Evolutionary conservation across 1,140 invertebrate species (phyloP).

Genomic region (Phymorhynchus buccinoides): DNA sequence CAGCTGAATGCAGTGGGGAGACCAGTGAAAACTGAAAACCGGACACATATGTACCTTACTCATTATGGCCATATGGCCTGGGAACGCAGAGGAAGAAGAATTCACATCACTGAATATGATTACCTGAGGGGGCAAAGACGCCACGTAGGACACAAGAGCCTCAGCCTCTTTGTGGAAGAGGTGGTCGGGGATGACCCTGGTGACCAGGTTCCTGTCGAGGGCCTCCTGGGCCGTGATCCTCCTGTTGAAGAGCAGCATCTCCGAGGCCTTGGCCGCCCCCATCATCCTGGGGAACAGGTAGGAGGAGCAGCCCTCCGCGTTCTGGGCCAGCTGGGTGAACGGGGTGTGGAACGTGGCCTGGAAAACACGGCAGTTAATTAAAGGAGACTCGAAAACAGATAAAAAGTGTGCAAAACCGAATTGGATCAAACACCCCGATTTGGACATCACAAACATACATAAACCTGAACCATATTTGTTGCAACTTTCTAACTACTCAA

Average conservation of each 20-base stretch:
- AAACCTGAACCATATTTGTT: neutral
- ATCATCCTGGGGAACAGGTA: slow-evolving; percentile 82
- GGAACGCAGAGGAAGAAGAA: too few relatives aligned
- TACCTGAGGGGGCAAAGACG: slow-evolving; percentile 65
- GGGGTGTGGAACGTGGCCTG: slow-evolving; percentile 90
- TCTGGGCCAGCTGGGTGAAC: slow-evolving; percentile 85
- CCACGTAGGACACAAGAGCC: slow-evolving; percentile 57
- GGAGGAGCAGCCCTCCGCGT: slow-evolving; percentile 88
- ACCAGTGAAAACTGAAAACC: too few relatives aligned
- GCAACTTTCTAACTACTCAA: too few relatives aligned
- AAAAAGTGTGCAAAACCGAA: slow-evolving; percentile 1
- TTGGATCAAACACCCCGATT: neutral
- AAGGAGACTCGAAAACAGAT: neutral
- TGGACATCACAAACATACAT: neutral
- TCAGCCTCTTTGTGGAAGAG: slow-evolving; percentile 77
- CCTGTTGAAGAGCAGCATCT: slow-evolving; percentile 86
- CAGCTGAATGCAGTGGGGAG: too few relatives aligned
- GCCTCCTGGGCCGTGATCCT: slow-evolving; percentile 86
- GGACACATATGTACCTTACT: too few relatives aligned
- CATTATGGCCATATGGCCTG: too few relatives aligned
- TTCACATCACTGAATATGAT: too few relatives aligned
- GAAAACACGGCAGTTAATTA: slow-evolving; percentile 47
- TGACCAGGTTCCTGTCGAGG: slow-evolving; percentile 81
- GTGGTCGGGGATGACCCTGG: slow-evolving; percentile 79
- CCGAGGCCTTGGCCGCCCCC: slow-evolving; percentile 79